Evolutionary conservation across 2,888 invertebrate species (phyloP).

Genomic region (Catocala fraxini): DNA sequence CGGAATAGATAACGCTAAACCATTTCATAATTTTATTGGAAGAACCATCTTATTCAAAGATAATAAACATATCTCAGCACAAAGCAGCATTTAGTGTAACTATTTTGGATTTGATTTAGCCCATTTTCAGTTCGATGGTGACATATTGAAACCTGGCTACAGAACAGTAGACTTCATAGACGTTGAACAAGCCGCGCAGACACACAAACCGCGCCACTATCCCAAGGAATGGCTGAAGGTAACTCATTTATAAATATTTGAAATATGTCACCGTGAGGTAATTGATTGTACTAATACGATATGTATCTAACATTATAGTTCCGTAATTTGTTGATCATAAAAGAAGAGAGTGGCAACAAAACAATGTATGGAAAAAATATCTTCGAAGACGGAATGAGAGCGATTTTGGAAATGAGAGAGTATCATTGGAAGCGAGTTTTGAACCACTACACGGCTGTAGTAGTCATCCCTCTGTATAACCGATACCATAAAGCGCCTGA

Average conservation of each 20-base stretch:
- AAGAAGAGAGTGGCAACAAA: conserved; percentile 63
- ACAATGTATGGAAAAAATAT: conserved; percentile 71
- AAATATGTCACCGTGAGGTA: not conserved
- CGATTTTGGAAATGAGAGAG: conserved; percentile 67
- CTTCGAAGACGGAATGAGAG: conserved; percentile 75
- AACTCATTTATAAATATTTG: conserved; percentile 3
- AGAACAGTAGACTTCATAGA: conserved; percentile 82
- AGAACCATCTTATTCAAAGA: too few relatives aligned
- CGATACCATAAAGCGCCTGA: conserved; percentile 65
- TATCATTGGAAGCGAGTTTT: conserved; percentile 77
- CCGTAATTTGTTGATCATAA: conserved; percentile 68
- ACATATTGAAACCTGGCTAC: conserved; percentile 80
- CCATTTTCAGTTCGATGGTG: conserved; percentile 74
- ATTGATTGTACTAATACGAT: not conserved
- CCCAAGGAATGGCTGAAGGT: conserved; percentile 78
- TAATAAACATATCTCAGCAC: too few relatives aligned
- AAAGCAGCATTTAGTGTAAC: too few relatives aligned
- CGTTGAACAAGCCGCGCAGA: conserved; percentile 73
- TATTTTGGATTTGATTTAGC: not conserved
- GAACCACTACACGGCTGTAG: conserved; percentile 78
- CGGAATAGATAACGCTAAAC: too few relatives aligned
- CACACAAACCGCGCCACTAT: conserved; percentile 70
- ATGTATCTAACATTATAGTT: conserved; percentile 60
- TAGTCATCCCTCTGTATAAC: conserved; percentile 69
- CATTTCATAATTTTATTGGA: too few relatives aligned